Base-by-base conservation (phyloP, 2,797 vertebrate genomes). In the Meda fulgida region DNA sequence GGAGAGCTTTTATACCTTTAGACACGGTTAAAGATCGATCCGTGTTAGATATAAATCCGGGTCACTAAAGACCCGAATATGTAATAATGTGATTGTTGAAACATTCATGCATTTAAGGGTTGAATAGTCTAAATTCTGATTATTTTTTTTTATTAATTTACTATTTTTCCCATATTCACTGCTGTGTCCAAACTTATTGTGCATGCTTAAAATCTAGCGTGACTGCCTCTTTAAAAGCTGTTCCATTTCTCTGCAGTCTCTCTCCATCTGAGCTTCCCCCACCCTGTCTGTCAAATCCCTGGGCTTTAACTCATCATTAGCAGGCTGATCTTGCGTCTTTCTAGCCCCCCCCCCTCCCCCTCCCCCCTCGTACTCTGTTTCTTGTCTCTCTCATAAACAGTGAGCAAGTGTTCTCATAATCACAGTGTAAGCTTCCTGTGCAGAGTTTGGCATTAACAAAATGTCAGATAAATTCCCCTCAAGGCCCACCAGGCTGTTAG, bases 391-490 rank as follows among this genome's bases (percentile, higher is more conserved):
- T 29, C 36, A 65, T 69, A 69, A 36, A 83, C 66, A 43, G 72
- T 60, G 55, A 36, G 31, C 43, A 75, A 48, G 55, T 75, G 81
- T 84, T 79, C 73, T 87, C 87, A 88, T 90, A 88, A 60, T 89
- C 88, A 91, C 43, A 92, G 86, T 86, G 86, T 63, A 83, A 88
- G 89, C 85, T 88, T 91, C 85, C 88, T 88, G 82, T 88, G 85
- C 84, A 18, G 67, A 72, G 66, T 69, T 85, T 91, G 90, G 89
- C 90, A 91, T 92, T 93, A 91, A 91, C 87, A 26, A 94, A 93
- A 94, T 92, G 91, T 93, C 93, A 93, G 86, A 89, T 79, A 87
- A 92, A 92, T 92, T 90, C 91, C 93, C 92, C 91, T 72, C 87
- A 88, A 90, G 91, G 92, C 92, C 81, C n/a, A 87, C 83, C n/a